These are phyloP conservation scores for Pelecanus crispus DNA, from an alignment of 2,113 vertebrate species.

Conservation along the genomic window DNA sequence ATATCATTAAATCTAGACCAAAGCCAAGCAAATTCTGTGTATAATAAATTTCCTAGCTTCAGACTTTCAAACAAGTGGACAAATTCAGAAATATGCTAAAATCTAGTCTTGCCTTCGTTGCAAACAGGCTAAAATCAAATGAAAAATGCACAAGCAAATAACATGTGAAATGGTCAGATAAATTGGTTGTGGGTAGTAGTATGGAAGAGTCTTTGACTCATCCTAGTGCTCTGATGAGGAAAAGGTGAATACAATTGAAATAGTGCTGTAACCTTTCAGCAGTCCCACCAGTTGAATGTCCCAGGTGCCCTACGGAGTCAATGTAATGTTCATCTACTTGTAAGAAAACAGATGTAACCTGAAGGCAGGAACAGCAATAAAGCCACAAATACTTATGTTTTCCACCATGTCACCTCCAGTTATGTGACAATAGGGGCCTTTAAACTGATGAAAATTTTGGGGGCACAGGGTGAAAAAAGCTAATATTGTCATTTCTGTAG, in stretches of 20 bases:
- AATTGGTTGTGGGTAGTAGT: neutral
- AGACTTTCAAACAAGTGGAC: neutral
- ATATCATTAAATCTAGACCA: neutral
- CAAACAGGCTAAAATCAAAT: neutral
- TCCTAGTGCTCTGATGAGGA: neutral
- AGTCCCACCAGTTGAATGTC: neutral
- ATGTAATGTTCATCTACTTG: neutral
- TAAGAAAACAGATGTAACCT: neutral
- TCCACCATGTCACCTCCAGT: neutral
- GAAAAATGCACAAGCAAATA: neutral
- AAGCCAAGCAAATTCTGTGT: neutral
- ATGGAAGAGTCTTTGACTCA: neutral
- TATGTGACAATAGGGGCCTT: neutral
- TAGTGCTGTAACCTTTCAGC: neutral
- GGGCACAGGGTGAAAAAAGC: neutral
- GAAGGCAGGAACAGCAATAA: neutral
- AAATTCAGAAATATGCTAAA: neutral
- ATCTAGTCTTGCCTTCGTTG: neutral
- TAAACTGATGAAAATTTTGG: neutral
- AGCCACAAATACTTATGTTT: neutral
- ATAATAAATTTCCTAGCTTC: neutral
- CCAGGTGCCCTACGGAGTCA: neutral
- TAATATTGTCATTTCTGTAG: neutral
- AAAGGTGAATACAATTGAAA: neutral
- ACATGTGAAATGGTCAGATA: neutral